Conservation (phyloP, 2,113 vertebrate species). For the Pionites leucogaster region DNA sequence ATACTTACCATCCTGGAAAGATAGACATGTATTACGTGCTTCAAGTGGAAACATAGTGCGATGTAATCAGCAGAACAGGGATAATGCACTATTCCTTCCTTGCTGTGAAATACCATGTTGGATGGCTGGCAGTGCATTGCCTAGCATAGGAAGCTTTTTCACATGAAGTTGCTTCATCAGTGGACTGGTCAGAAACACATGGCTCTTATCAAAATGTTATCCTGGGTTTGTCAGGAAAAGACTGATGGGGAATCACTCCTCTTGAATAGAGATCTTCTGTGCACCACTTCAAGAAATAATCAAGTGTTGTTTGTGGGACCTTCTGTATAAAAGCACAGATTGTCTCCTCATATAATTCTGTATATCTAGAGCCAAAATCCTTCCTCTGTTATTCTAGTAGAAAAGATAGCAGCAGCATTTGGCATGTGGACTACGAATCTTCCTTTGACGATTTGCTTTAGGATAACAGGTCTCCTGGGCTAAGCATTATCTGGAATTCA, state of each 20-base stretch:
- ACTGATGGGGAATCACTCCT: not conserved
- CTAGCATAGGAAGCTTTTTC: not conserved
- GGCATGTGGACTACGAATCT: not conserved
- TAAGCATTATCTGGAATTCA: not conserved
- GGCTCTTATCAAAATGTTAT: not conserved
- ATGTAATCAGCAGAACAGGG: not conserved
- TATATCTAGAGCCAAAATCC: not conserved
- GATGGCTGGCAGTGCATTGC: not conserved
- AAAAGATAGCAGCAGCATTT: not conserved
- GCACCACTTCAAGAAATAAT: not conserved
- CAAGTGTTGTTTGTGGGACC: not conserved
- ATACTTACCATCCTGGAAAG: conserved; percentile 1
- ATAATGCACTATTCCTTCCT: not conserved
- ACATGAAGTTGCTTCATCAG: not conserved
- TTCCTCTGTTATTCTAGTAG: not conserved
- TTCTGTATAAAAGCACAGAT: not conserved
- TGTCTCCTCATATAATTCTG: not conserved
- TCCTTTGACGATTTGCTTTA: not conserved
- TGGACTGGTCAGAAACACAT: not conserved
- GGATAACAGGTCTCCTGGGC: not conserved
- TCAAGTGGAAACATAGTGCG: not conserved
- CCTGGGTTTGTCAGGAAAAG: not conserved
- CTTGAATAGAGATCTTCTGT: not conserved
- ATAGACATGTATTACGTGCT: not conserved
- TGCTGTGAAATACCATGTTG: not conserved